Evolutionary conservation across 2,888 invertebrate species (phyloP), one percentile per base, ranked within the genome.

Genomic region (Stratiomys singularior): DNA sequence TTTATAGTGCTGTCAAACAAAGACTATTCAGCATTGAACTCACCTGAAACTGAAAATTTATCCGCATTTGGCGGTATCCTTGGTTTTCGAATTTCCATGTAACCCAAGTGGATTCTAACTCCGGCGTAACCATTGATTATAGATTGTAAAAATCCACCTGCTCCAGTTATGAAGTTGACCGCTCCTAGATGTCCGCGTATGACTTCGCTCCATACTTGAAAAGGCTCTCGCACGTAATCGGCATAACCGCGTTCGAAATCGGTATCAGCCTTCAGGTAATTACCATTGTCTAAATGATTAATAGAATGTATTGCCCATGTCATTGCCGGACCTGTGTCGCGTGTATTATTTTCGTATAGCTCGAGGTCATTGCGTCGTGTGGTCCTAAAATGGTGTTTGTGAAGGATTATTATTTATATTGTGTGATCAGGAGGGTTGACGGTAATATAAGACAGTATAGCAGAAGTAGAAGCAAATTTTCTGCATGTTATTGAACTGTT

Each of bases 291-390:
- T 52, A 91, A 83, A 80, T 89, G 89, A 4, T 90, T 90, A 0
- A 90, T 88, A 0, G 90, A 85, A 82, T 91, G 90, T 89, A 91
- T 90, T 66, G 91, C 89, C 91, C 91, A 91, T 0, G 91, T 91
- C 91, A 91, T 91, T 0, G 91, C 91, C 0, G 91, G 91, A 0
- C 91, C 91, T 23, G 83, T 86, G 58, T 82, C 82, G 0, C 90
- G 86, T 0, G 90, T 91, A 13, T 89, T 89, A 0, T 88, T 85
- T 81, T 89, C 90, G 84, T 91, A 91, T 81, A 89, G 89, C 0
- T 85, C 82, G 23, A 91, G 83, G 81, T 91, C 90, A 82, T 91
- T 90, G 0, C 86, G 83, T 78, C 88, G 84, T 0, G 85, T 85
- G 0, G 82, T 81, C 13, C 86, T 87, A n/a, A 3, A 69, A 69